Evolutionary conservation across 1,140 invertebrate species (phyloP).

Genomic region (Halyomorpha halys): DNA sequence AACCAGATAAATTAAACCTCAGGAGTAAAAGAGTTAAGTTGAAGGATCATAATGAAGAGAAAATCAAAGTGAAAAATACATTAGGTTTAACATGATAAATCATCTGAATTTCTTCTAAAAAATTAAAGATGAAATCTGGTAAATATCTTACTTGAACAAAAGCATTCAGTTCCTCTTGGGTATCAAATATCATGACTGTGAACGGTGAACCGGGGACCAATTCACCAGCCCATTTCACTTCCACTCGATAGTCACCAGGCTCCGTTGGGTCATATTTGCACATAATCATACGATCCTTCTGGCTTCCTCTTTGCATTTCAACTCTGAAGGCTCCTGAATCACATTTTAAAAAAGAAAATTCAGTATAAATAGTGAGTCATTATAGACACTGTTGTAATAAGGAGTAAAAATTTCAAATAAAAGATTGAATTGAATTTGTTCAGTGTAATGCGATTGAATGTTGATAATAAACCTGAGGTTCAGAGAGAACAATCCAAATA

Average conservation of each 20-base stretch:
- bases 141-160: conserved; percentile 38
- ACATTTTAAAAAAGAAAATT: not conserved
- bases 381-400: too few relatives aligned
- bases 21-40: not conserved
- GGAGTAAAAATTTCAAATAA: not conserved
- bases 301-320: conserved; percentile 98
- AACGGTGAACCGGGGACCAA: conserved; percentile 96
- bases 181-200: conserved; percentile 97
- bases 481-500: too few relatives aligned
- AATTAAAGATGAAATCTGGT: not conserved
- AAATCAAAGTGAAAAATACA: not conserved
- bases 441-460: not conserved
- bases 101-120: not conserved
- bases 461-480: too few relatives aligned
- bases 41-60: too few relatives aligned
- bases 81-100: too few relatives aligned
- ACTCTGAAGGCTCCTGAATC: conserved; percentile 82
- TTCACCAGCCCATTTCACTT: conserved; percentile 96
- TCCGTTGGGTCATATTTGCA: conserved; percentile 97
- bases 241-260: conserved; percentile 94
- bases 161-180: conserved; percentile 80
- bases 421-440: not conserved
- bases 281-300: conserved; percentile 94
- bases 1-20: conserved; percentile 19
- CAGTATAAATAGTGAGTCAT: too few relatives aligned